Evolutionary conservation across 2,888 invertebrate genomes (phyloP), one percentile per base, ranked within the genome.

Genomic region (Drosophila cracens): DNA sequence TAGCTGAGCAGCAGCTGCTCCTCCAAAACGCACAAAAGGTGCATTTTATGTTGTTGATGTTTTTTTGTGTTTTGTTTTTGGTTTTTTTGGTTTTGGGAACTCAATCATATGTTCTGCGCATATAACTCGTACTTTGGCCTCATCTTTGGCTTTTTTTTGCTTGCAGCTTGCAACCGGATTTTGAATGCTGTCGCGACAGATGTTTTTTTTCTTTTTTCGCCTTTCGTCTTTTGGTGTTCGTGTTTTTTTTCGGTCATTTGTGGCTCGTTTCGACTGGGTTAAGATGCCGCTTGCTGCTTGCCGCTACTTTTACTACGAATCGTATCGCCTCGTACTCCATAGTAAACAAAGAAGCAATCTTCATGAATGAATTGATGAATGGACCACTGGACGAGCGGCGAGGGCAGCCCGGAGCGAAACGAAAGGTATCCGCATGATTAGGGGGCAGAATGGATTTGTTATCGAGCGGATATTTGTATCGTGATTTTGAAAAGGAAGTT

Each of bases 311-410:
- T 82, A 86, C 86, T 85, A 87, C 83, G 81, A 62, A 33, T 49
- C 71, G 65, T 58, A 59, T 56, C 61, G 49, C 46, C 76, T 65
- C 65, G 65, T 58, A 57, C 70, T 43, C 66, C 62, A 69, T 82
- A 82, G 87, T 90, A 85, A 91, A 88, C 81, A 89, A 84, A 83
- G 76, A 59, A 70, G n/a, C 33, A 16, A 70, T 64, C 77, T 79
- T 83, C 79, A 90, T 90, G 89, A 90, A 90, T 90, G 91, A 90
- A 87, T 70, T 79, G 81, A 79, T 87, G 84, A 87, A 87, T 87
- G 82, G 82, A 43, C 31, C 38, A 46, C 25, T 51, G 52, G n/a
- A 56, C 69, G 25, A 54, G 16, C 16, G 7, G 7, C 46, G 21
- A 1, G 53, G 2, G 53, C 16, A 53, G 38, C 13, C 33, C 33